A percentile compares a stretch with the other conserved stretches of the same genome.
These are phyloP conservation scores for Taphrorychus bicolor DNA, from an alignment of 2,888 invertebrate genomes.

Conservation along the genomic window DNA sequence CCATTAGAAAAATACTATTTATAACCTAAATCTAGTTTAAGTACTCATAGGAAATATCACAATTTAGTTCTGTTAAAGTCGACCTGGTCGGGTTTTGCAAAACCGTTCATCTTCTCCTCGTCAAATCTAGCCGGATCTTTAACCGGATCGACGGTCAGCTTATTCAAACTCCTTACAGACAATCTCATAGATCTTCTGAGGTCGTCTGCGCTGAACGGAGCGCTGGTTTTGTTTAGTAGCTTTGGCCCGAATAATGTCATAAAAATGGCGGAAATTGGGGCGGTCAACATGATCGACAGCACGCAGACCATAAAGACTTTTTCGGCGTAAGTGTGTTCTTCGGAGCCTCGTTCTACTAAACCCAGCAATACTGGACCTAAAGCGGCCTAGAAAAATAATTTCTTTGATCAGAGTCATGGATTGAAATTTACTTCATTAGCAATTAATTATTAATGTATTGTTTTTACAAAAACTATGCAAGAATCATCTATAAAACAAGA, in stretches of 20 bases:
- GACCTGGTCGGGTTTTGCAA: neutral
- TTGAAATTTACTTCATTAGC: no score
- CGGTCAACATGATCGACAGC: conserved; percentile 83
- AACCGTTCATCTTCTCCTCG: conserved; percentile 5
- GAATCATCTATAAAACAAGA: no score
- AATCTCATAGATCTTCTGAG: conserved; percentile 17
- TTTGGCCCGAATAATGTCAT: conserved; percentile 68
- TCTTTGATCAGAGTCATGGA: no score
- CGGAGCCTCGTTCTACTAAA: conserved; percentile 60
- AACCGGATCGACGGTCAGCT: conserved; percentile 24
- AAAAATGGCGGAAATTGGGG: conserved; percentile 82
- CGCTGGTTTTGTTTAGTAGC: conserved; percentile 26
- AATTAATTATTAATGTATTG: no score
- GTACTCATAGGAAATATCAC: neutral
- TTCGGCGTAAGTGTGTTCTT: conserved; percentile 68
- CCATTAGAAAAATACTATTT: no score
- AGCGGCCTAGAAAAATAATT: conserved; percentile 69
- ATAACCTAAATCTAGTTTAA: no score
- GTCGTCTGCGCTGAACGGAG: conserved; percentile 15
- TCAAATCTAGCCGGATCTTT: neutral
- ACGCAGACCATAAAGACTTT: conserved; percentile 79
- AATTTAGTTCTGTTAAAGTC: neutral
- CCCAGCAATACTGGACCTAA: conserved; percentile 80
- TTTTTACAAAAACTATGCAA: no score
- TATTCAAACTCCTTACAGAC: conserved; percentile 29